Percentiles rank a stretch among this genome's conserved stretches.
phyloP scores from a whole-genome alignment of 2,113 vertebrate genomes.

The Puma concolor region DNA sequence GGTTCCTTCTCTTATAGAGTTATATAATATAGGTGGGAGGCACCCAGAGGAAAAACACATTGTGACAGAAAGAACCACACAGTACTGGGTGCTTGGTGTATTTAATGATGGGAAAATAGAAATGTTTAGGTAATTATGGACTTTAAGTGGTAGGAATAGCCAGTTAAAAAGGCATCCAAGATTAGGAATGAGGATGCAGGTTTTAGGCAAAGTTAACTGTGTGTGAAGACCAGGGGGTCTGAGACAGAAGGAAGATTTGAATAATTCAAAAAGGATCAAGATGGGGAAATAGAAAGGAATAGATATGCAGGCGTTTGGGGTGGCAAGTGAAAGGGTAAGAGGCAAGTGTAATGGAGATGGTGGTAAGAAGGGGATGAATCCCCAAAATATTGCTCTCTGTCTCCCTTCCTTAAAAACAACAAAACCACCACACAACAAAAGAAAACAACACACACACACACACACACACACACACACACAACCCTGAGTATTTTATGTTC shows the following conservation, averaged over 20 bases:
- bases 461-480: no score
- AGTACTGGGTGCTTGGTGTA: not conserved
- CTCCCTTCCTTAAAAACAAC: not conserved
- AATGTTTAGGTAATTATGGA: not conserved
- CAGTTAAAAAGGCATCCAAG: not conserved
- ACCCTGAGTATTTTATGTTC: no score
- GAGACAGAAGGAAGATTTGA: not conserved
- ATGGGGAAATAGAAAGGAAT: not conserved
- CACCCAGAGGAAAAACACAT: not conserved
- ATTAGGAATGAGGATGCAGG: not conserved
- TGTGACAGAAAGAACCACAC: not conserved
- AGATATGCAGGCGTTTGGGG: not conserved
- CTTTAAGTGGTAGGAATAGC: not conserved
- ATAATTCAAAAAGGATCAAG: not conserved
- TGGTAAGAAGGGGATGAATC: not conserved
- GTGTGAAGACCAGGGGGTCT: not conserved
- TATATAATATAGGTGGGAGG: not conserved
- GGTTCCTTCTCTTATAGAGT: not conserved
- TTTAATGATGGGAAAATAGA: not conserved
- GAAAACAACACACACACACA: no score
- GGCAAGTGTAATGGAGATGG: not conserved
- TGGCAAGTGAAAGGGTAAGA: fast-evolving
- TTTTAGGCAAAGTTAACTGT: not conserved
- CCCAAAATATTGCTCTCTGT: not conserved
- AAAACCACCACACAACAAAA: not conserved